Evolutionary conservation across 2,888 invertebrate species (phyloP).

Genomic region (Cephus pulcher): DNA sequence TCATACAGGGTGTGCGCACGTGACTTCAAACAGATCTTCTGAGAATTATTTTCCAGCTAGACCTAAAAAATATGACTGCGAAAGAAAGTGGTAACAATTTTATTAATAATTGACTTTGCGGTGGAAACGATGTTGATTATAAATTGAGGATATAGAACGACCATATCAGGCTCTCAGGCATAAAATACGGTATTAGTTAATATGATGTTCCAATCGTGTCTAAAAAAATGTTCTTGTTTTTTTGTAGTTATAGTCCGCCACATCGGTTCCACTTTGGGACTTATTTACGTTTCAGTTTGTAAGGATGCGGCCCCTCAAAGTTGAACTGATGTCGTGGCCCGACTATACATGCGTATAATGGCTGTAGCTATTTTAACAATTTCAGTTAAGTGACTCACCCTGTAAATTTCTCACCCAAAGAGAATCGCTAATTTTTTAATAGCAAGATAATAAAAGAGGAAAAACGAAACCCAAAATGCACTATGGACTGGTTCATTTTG

Average conservation of each 20-base stretch:
- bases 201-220: background rate
- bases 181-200: background rate
- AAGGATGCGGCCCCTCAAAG: too few relatives aligned
- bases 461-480: background rate
- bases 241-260: background rate
- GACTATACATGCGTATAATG: background rate
- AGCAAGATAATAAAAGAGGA: conserved; percentile 8
- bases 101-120: too few relatives aligned
- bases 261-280: too few relatives aligned
- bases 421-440: conserved; percentile 39
- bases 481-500: background rate
- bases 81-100: too few relatives aligned
- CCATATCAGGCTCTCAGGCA: background rate
- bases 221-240: background rate
- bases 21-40: background rate
- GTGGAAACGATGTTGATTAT: background rate
- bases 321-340: too few relatives aligned
- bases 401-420: conserved; percentile 41
- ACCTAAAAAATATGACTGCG: background rate
- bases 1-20: background rate
- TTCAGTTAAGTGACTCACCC: background rate
- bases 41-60: background rate
- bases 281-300: too few relatives aligned
- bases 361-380: background rate
- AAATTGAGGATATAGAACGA: background rate